Conservation (phyloP, 2,113 vertebrate species). For the Phalacrocorax carbo region DNA sequence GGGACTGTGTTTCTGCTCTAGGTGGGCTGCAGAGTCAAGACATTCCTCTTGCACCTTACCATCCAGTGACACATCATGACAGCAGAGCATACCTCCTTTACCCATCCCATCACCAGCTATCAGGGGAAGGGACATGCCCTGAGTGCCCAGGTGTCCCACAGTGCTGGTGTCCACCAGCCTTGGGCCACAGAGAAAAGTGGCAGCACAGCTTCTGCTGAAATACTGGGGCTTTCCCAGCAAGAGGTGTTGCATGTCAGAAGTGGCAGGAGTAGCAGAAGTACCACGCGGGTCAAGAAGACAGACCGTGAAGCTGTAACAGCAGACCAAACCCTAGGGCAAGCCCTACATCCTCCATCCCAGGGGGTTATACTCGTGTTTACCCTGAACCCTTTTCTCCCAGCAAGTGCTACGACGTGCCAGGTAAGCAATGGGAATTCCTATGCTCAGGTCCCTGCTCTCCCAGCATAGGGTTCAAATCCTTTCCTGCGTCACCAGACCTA, state of each 20-base stretch:
- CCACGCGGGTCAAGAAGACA: too few relatives aligned
- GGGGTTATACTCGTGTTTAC: neutral
- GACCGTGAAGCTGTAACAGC: neutral
- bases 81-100: neutral
- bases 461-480: neutral
- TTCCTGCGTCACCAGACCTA: neutral
- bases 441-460: neutral
- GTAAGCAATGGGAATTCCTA: neutral
- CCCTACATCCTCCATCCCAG: neutral
- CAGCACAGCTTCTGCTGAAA: neutral
- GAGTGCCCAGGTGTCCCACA: neutral
- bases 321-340: neutral
- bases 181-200: neutral
- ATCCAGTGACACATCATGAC: fast-evolving
- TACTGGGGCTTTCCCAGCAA: neutral
- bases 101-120: fast-evolving
- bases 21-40: too few relatives aligned
- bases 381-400: neutral
- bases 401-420: neutral
- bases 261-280: fast-evolving
- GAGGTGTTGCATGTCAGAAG: neutral
- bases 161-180: fast-evolving
- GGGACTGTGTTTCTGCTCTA: too few relatives aligned
- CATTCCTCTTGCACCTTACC: neutral
- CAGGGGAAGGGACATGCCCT: neutral